phyloP scores from a whole-genome alignment of 2,113 vertebrate genomes.

The Percopsis transmontana region DNA sequence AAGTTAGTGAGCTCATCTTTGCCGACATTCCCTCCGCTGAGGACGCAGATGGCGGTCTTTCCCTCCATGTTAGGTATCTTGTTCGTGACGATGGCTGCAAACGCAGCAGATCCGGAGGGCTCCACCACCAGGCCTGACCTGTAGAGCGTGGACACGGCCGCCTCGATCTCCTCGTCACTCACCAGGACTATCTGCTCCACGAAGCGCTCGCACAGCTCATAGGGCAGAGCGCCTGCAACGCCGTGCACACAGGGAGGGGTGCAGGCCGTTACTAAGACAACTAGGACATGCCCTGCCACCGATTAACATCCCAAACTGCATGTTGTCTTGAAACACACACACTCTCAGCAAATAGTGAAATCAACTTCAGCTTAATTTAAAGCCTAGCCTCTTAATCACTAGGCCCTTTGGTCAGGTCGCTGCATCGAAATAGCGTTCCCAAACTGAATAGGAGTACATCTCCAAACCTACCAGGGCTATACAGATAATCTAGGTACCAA shows the following conservation, averaged over 20 bases:
- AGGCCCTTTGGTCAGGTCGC: too few relatives aligned
- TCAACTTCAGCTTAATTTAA: too few relatives aligned
- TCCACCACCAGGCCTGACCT: constrained; percentile 76
- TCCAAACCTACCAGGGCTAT: too few relatives aligned
- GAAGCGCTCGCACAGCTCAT: constrained; percentile 68
- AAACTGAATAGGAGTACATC: too few relatives aligned
- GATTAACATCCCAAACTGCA: too few relatives aligned
- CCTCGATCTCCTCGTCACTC: constrained; percentile 74
- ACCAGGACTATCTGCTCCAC: constrained; percentile 76
- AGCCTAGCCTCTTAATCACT: too few relatives aligned
- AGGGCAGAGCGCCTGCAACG: constrained; percentile 70
- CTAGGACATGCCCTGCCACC: too few relatives aligned
- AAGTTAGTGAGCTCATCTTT: constrained; percentile 75
- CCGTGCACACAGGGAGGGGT: not conserved
- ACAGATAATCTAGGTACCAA: too few relatives aligned
- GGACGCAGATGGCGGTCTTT: constrained; percentile 69
- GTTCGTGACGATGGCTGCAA: constrained; percentile 69
- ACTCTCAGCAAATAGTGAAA: too few relatives aligned
- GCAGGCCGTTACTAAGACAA: too few relatives aligned
- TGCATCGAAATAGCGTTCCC: too few relatives aligned
- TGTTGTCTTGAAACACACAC: too few relatives aligned
- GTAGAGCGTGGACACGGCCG: constrained; percentile 72
- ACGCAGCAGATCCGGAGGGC: constrained; percentile 73
- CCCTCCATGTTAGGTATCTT: constrained; percentile 70
- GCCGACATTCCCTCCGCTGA: constrained; percentile 78